Percentiles rank a stretch among this genome's conserved stretches.
Evolutionary conservation across 2,888 invertebrate species (phyloP).

Genomic region (Ophion costatus): DNA sequence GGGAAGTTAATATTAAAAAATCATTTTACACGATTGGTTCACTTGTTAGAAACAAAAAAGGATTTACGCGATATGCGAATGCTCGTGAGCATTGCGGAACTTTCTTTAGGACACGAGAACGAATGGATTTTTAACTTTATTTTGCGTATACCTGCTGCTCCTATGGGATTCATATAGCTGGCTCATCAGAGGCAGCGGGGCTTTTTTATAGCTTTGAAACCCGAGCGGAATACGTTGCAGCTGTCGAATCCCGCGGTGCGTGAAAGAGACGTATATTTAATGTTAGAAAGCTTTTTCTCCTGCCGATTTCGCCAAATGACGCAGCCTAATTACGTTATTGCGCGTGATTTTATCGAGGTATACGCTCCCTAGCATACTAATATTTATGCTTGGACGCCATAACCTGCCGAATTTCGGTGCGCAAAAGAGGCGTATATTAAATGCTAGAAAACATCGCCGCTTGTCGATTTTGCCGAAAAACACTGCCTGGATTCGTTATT

Average conservation of each 20-base stretch:
- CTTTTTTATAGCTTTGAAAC: conserved; percentile 59
- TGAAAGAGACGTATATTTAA: conserved; percentile 1
- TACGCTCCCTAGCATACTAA: too few species aligned
- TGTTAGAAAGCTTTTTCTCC: too few species aligned
- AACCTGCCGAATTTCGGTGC: conserved; percentile 58
- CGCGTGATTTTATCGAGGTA: conserved; percentile 22
- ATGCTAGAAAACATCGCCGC: too few species aligned
- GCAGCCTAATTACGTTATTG: not conserved
- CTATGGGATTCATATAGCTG: conserved; percentile 10
- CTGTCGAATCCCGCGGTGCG: conserved; percentile 58
- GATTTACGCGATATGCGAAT: conserved; percentile 15
- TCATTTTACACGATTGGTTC: too few species aligned
- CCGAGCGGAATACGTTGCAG: conserved; percentile 50
- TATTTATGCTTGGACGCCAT: not conserved
- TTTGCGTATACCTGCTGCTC: conserved; percentile 1
- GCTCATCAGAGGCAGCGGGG: conserved; percentile 21
- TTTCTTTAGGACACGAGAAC: conserved; percentile 32
- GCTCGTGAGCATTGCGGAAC: conserved; percentile 57
- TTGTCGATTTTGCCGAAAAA: too few species aligned
- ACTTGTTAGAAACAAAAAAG: not conserved
- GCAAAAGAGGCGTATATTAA: conserved; percentile 4
- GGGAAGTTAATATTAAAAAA: too few species aligned
- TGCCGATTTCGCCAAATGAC: too few species aligned
- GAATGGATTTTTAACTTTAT: conserved; percentile 19
- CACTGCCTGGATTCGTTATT: too few species aligned